phyloP scores from a whole-genome alignment of 2,113 vertebrate species.

The Propithecus coquereli region DNA sequence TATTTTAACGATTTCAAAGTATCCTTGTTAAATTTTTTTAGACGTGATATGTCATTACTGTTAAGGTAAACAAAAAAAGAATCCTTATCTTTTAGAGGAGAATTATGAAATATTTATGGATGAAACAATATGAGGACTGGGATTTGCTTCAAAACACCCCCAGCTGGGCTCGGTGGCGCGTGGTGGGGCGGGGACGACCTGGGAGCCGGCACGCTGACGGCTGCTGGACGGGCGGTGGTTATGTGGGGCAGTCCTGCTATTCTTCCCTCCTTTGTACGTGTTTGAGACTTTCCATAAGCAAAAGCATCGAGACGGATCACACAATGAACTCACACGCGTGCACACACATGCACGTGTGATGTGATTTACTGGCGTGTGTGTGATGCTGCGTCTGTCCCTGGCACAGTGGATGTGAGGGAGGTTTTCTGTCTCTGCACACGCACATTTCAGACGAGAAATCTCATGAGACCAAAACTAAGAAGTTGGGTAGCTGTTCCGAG shows the following conservation, averaged over 20 bases:
- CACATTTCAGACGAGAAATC: background rate
- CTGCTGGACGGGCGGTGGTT: fast-evolving
- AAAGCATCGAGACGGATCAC: fast-evolving
- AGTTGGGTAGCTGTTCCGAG: fast-evolving
- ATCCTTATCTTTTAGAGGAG: background rate
- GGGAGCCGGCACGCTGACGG: too few species aligned
- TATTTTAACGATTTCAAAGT: background rate
- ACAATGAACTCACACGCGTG: fast-evolving
- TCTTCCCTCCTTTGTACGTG: background rate
- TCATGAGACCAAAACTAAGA: background rate
- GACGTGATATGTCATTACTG: background rate
- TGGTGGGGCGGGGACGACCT: fast-evolving
- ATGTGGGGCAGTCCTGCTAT: fast-evolving
- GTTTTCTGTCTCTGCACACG: fast-evolving
- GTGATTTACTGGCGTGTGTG: fast-evolving
- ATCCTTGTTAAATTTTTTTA: background rate
- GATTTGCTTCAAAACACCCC: background rate
- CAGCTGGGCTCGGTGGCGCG: fast-evolving
- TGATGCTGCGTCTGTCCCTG: fast-evolving
- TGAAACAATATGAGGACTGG: background rate
- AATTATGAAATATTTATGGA: background rate
- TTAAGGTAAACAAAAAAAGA: background rate
- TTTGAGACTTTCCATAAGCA: background rate
- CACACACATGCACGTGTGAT: fast-evolving
- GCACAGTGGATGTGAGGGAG: background rate